Evolutionary conservation across 1,140 invertebrate genomes (phyloP).

Genomic region (Ephestia elutella): DNA sequence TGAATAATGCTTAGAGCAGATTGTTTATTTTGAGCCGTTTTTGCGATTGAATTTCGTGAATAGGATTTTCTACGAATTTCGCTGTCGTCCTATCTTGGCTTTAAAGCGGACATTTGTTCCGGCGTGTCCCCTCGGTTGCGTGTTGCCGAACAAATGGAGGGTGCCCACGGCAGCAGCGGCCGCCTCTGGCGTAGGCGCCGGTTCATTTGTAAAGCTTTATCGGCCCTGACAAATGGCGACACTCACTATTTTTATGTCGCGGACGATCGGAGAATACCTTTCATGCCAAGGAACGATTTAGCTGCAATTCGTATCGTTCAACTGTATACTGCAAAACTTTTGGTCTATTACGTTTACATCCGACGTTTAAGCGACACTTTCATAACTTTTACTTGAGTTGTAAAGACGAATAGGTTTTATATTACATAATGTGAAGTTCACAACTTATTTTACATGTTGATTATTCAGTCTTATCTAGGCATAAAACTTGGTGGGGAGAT

Average conservation of each 20-base stretch:
- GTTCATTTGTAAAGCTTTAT: conserved; percentile 64
- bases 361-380: neutral
- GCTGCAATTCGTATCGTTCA: conserved; percentile 20
- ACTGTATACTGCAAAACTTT: conserved; percentile 7
- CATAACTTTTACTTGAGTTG: conserved; percentile 11
- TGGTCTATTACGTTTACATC: neutral
- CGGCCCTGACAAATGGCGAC: conserved; percentile 58
- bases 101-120: conserved; percentile 43
- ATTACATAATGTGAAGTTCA: conserved; percentile 14
- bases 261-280: conserved; percentile 39
- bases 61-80: conserved; percentile 25
- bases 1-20: conserved; percentile 21
- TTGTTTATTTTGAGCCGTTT: conserved; percentile 15
- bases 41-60: conserved; percentile 11
- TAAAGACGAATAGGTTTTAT: conserved; percentile 12
- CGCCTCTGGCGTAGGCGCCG: conserved; percentile 41
- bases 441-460: conserved; percentile 59
- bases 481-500: conserved; percentile 62
- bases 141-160: conserved; percentile 51
- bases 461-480: conserved; percentile 59
- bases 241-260: conserved; percentile 55
- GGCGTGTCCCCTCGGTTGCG: conserved; percentile 43
- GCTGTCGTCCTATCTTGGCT: conserved; percentile 31
- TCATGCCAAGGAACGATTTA: conserved; percentile 26
- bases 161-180: conserved; percentile 33